These are phyloP conservation scores for Oceanodroma tethys DNA, from an alignment of 2,113 vertebrate species.

Conservation along the genomic window DNA sequence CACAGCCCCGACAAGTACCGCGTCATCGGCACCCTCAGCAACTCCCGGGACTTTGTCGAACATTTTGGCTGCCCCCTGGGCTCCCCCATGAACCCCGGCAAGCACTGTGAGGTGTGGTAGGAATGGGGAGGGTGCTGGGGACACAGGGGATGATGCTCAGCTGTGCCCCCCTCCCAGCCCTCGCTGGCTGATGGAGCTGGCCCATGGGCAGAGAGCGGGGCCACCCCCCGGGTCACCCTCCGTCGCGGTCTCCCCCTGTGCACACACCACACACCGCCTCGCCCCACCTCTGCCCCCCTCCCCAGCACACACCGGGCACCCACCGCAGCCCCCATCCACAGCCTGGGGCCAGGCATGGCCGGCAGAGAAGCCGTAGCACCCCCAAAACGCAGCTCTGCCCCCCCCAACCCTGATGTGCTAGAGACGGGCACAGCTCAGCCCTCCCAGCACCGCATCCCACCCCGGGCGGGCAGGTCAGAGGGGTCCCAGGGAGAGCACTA, in stretches of 20 bases:
- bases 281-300: background rate
- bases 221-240: background rate
- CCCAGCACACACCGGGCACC: background rate
- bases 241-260: background rate
- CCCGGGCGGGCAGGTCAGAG: background rate
- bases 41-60: conserved; percentile 90
- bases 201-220: background rate
- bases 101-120: conserved; percentile 96
- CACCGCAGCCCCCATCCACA: background rate
- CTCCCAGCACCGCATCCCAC: background rate
- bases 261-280: background rate
- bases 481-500: background rate
- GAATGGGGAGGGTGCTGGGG: background rate
- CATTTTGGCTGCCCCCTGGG: conserved; percentile 89
- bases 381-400: conserved; percentile 2
- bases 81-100: conserved; percentile 92
- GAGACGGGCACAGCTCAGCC: background rate
- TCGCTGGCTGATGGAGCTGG: background rate
- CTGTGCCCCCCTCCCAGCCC: background rate
- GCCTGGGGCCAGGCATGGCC: background rate
- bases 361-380: background rate
- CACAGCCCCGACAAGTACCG: conserved; percentile 94
- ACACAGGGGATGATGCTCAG: background rate
- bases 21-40: conserved; percentile 94
- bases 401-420: background rate